phyloP scores from a whole-genome alignment of 1,140 invertebrate species.

The Meloidogyne exigua region DNA sequence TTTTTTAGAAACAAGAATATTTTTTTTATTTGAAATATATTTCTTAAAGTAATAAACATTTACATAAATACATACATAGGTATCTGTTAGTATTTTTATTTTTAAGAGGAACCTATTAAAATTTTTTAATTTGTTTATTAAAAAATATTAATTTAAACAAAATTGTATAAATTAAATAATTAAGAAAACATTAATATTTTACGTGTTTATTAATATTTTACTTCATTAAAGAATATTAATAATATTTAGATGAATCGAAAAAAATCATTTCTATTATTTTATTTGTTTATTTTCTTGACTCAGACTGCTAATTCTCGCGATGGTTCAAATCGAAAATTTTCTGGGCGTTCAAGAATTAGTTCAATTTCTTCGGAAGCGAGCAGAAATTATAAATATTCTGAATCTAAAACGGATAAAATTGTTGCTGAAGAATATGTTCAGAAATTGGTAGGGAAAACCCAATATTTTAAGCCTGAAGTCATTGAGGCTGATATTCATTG shows the following conservation, averaged over 20 bases:
- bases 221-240: no score
- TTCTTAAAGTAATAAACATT: no score
- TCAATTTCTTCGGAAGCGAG: neutral
- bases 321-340: neutral
- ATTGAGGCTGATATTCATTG: neutral
- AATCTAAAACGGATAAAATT: neutral
- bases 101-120: no score
- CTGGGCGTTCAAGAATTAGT: neutral
- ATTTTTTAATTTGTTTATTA: no score
- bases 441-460: neutral
- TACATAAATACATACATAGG: no score
- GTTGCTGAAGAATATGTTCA: neutral
- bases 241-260: neutral
- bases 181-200: no score
- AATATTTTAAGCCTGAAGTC: neutral
- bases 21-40: no score
- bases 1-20: no score
- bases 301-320: neutral
- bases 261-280: neutral
- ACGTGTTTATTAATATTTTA: no score
- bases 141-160: no score
- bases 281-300: neutral
- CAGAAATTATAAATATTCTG: neutral
- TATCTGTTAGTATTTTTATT: no score
- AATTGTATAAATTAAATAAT: no score